Evolutionary conservation across 35 echinoderm and acorn worm species (phyloP), one percentile per base, ranked within the genome.

Genomic region (Apostichopus japonicus): DNA sequence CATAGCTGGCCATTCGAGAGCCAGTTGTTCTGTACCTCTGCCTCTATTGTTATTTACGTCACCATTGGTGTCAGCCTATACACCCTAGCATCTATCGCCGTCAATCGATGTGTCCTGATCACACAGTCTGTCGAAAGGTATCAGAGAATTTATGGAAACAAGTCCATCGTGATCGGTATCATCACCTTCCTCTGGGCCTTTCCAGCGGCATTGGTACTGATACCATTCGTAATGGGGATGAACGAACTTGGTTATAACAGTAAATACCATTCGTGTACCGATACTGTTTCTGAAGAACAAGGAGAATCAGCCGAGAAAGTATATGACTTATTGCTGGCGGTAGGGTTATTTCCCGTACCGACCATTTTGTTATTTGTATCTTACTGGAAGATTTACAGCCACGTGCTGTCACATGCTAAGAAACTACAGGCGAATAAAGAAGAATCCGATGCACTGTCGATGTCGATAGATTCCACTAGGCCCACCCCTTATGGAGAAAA

Each of bases 201-300:
- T 22, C 93, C 95, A 6, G 92, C 78, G n/a, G 33, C 79, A 44
- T 83, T 97, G 13, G 78, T 92, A 19, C 62, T 92, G 52, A 67
- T 97, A 44, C 93, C 93, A 0, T 78, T 55, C 4, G 19, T 92
- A 17, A 56, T 81, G 4, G 95, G 87, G 13, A 76, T 97, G 1
- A 94, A 94, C 78, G 75, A 92, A 9, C 71, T 97, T 5, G 95
- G 95, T 78, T 97, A 97, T 75, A 93, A 97, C 76, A 62, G 44
- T 16, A 92, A 93, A 75, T 94, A 97, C 78, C 84, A 92, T 73
- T 90, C 95, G 5, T 97, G 95, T 27, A 94, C 77, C 21, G 93
- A 97, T 17, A 79, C 90, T 11, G 93, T 91, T 33, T 79, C 55
- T 6, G 93, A 94, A 14, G 83, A 92, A 24, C 77, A 94, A 11